Evolutionary conservation across 2,797 vertebrate genomes (phyloP).

Genomic region (Rhinella marina): DNA sequence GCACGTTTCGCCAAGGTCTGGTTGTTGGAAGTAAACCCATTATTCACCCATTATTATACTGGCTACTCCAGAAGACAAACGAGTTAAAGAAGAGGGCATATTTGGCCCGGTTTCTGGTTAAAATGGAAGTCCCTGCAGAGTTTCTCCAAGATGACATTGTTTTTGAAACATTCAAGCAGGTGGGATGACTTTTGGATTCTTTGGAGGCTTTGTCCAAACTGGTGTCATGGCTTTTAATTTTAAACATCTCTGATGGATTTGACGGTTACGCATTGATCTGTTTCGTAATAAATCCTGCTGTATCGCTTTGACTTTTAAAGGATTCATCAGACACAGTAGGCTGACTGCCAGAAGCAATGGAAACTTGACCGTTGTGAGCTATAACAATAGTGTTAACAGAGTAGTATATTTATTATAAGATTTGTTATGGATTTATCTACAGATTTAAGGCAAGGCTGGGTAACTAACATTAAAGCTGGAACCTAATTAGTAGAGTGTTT

Average conservation of each 20-base stretch:
- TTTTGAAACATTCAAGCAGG: conserved; percentile 90
- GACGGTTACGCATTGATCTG: neutral
- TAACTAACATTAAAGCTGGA: neutral
- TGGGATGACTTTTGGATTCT: conserved; percentile 65
- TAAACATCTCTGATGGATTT: neutral
- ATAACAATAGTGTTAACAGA: neutral
- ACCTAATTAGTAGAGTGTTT: neutral
- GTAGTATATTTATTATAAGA: neutral
- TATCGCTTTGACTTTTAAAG: neutral
- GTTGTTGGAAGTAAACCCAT: conserved; percentile 91
- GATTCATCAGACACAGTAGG: neutral
- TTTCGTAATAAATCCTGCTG: neutral
- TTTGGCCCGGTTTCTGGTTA: conserved; percentile 90
- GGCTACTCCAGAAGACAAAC: conserved; percentile 88
- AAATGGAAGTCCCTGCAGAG: conserved; percentile 90
- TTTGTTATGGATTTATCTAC: neutral
- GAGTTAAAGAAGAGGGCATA: conserved; percentile 97
- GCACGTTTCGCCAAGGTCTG: conserved; percentile 90
- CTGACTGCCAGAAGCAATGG: neutral
- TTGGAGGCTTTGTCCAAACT: neutral
- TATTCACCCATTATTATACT: conserved; percentile 90
- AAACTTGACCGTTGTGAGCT: neutral
- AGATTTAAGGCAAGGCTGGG: neutral
- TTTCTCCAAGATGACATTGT: conserved; percentile 93
- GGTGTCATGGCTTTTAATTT: neutral